These are phyloP conservation scores for Spea bombifrons DNA, from an alignment of 2,113 vertebrate genomes.

Conservation along the genomic window DNA sequence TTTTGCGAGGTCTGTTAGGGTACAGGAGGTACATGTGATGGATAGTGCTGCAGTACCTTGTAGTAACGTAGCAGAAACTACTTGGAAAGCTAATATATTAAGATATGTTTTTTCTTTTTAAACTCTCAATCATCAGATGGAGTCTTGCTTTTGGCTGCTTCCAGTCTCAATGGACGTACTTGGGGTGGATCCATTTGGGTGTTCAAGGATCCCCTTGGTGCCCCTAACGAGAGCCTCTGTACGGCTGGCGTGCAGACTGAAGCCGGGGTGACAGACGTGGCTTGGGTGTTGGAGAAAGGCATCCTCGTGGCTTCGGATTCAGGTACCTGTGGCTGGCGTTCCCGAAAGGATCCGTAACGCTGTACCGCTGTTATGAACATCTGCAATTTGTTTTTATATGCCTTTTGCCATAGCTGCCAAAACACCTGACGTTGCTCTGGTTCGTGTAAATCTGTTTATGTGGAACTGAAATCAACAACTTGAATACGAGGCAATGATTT, in stretches of 20 bases:
- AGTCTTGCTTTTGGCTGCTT: constrained; percentile 81
- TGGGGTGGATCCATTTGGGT: constrained; percentile 94
- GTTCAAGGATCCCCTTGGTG: constrained; percentile 80
- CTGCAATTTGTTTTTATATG: too few relatives aligned
- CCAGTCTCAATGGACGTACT: constrained; percentile 82
- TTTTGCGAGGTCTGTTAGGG: too few relatives aligned
- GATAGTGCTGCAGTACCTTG: too few relatives aligned
- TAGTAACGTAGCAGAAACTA: too few relatives aligned
- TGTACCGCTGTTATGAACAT: too few relatives aligned
- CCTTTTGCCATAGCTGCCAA: too few relatives aligned
- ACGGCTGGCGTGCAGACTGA: constrained; percentile 92
- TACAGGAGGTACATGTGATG: too few relatives aligned
- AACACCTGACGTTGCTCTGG: too few relatives aligned
- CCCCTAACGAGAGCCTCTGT: constrained; percentile 89
- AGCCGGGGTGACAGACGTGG: constrained; percentile 79
- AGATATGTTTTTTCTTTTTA: not conserved
- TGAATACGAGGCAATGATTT: too few relatives aligned
- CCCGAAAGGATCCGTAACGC: too few relatives aligned
- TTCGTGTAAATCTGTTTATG: too few relatives aligned
- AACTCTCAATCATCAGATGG: constrained; percentile 69
- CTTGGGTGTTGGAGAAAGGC: constrained; percentile 80
- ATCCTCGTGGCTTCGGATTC: constrained; percentile 86
- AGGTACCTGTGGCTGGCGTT: constrained; percentile 60
- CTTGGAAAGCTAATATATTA: not conserved
- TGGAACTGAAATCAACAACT: too few relatives aligned